Conservation (phyloP, 2,888 invertebrate species). For the Orthonevra nobilis region DNA sequence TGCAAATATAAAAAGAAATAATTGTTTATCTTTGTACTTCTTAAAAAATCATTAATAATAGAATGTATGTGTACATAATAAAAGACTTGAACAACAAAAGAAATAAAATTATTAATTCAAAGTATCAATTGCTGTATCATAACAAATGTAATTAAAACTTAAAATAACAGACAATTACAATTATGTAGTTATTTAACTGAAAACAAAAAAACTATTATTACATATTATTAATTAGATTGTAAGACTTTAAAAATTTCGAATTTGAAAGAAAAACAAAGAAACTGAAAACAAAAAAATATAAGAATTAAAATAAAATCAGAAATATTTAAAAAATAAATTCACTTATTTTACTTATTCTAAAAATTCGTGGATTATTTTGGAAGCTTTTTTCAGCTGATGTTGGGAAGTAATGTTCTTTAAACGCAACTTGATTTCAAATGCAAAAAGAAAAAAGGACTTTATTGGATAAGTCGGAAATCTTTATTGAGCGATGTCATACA, state of each 20-base stretch:
- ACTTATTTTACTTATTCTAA: no score
- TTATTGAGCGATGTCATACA: no score
- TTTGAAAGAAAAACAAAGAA: slow-evolving; percentile 44
- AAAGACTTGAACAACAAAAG: slow-evolving; percentile 55
- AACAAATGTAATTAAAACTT: slow-evolving; percentile 11
- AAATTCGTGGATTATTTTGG: no score
- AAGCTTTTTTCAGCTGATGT: no score
- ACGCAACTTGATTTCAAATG: no score
- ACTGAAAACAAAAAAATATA: slow-evolving; percentile 27
- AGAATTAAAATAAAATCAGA: slow-evolving; percentile 41
- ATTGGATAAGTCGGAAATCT: no score
- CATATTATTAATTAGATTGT: slow-evolving; percentile 50
- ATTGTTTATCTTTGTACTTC: no score
- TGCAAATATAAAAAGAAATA: slow-evolving; percentile 5
- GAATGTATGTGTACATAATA: slow-evolving; percentile 57
- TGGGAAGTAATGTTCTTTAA: no score
- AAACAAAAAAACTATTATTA: slow-evolving; percentile 49
- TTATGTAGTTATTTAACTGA: slow-evolving; percentile 42
- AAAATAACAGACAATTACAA: neutral
- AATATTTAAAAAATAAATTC: slow-evolving; percentile 24
- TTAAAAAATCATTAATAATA: slow-evolving; percentile 10
- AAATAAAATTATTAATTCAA: slow-evolving; percentile 14
- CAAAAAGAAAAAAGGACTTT: no score
- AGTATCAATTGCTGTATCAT: slow-evolving; percentile 53
- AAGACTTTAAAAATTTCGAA: slow-evolving; percentile 65